These are phyloP conservation scores for Pheosia tremula DNA, from an alignment of 2,888 invertebrate genomes.

Conservation along the genomic window DNA sequence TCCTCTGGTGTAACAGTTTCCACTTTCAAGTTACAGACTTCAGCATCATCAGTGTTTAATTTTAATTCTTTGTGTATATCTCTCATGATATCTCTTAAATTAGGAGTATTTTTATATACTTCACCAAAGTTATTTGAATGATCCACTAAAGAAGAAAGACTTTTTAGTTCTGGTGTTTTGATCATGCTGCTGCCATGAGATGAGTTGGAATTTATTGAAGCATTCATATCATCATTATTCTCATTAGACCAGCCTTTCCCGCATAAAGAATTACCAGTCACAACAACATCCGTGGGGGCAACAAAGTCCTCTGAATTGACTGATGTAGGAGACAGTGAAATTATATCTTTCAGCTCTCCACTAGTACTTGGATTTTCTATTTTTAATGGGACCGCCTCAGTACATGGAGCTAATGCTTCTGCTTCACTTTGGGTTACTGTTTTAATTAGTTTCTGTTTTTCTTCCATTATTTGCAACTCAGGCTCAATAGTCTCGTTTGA, in stretches of 20 bases:
- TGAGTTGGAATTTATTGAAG: constrained; percentile 78
- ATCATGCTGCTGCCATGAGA: constrained; percentile 80
- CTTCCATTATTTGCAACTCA: constrained; percentile 30
- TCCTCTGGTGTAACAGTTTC: constrained; percentile 68
- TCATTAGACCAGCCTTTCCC: constrained; percentile 88
- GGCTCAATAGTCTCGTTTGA: constrained; percentile 45
- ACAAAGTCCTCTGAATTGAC: constrained; percentile 66
- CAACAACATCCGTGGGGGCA: constrained; percentile 57
- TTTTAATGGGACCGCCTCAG: constrained; percentile 37
- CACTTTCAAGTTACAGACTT: constrained; percentile 53
- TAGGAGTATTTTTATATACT: constrained; percentile 63
- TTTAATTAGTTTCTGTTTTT: constrained; percentile 20
- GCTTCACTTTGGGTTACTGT: constrained; percentile 12
- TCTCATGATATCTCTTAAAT: constrained; percentile 86
- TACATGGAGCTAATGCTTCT: constrained; percentile 10
- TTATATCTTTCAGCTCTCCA: constrained; percentile 48
- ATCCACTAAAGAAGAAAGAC: constrained; percentile 74
- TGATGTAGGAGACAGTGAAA: constrained; percentile 60
- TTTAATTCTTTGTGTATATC: constrained; percentile 75
- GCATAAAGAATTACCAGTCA: constrained; percentile 87
- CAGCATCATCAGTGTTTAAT: constrained; percentile 63
- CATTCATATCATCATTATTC: constrained; percentile 81
- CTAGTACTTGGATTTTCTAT: constrained; percentile 66
- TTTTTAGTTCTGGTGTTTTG: constrained; percentile 80
- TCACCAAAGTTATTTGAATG: constrained; percentile 66